phyloP scores from a whole-genome alignment of 2,113 vertebrate species.

The Mus spicilegus region DNA sequence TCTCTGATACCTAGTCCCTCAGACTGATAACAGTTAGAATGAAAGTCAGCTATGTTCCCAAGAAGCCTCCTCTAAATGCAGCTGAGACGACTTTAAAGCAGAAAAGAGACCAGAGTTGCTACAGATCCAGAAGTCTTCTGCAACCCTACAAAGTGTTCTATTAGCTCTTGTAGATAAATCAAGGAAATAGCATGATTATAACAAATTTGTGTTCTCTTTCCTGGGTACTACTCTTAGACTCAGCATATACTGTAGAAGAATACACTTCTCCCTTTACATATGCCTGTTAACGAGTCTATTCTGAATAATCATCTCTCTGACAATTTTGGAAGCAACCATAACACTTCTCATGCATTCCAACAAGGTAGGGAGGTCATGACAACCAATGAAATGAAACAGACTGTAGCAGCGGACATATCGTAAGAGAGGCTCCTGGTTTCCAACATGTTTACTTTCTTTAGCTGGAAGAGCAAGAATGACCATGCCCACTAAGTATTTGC shows the following conservation, averaged over 20 bases:
- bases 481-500: conserved; percentile 3
- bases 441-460: conserved; percentile 40
- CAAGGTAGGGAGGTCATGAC: background rate
- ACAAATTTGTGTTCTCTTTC: conserved; percentile 12
- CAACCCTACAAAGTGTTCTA: background rate
- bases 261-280: conserved; percentile 22
- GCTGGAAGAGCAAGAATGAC: background rate
- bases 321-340: background rate
- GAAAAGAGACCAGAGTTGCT: background rate
- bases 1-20: background rate
- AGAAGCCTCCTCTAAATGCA: background rate
- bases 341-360: background rate
- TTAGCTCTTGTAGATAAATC: conserved; percentile 28
- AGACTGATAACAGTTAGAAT: conserved; percentile 23
- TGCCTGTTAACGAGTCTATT: background rate
- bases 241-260: conserved; percentile 1
- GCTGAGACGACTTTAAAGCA: background rate
- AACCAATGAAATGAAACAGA: conserved; percentile 48
- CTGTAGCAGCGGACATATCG: background rate
- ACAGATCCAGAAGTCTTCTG: background rate
- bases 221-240: background rate
- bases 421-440: background rate
- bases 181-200: conserved; percentile 20
- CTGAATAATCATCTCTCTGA: background rate
- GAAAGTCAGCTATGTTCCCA: background rate